A percentile compares a stretch with the other conserved stretches of the same genome.
phyloP scores from a whole-genome alignment of 2,113 vertebrate species.

The Thymallus thymallus region DNA sequence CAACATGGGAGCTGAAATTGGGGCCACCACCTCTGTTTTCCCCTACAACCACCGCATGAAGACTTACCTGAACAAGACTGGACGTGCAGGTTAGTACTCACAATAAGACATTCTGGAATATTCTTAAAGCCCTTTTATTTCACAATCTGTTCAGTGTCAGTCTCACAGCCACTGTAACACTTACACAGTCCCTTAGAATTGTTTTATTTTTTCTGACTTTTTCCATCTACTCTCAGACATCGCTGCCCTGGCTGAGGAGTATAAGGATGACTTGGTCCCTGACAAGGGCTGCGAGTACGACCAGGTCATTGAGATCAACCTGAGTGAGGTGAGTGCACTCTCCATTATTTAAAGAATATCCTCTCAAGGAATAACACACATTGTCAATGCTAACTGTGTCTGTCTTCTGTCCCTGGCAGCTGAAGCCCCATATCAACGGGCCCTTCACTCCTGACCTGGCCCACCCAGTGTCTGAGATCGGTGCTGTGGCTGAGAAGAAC shows the following conservation, averaged over 20 bases:
- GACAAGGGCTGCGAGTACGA: slow-evolving; percentile 92
- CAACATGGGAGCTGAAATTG: slow-evolving; percentile 96
- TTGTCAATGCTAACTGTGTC: not conserved
- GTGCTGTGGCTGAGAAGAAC: slow-evolving; percentile 81
- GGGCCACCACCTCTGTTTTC: slow-evolving; percentile 91
- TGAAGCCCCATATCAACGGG: slow-evolving; percentile 96
- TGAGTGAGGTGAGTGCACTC: slow-evolving; percentile 78
- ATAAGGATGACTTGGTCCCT: slow-evolving; percentile 84
- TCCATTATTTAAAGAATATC: not conserved
- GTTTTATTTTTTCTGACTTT: not conserved
- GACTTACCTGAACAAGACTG: slow-evolving; percentile 88
- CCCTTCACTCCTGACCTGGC: slow-evolving; percentile 96
- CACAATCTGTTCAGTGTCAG: not conserved
- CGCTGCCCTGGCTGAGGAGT: slow-evolving; percentile 81
- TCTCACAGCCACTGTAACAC: not conserved
- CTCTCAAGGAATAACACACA: not conserved
- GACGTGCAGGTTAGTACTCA: slow-evolving; percentile 77
- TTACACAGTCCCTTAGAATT: not conserved
- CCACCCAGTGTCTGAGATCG: slow-evolving; percentile 88
- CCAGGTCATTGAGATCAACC: slow-evolving; percentile 90
- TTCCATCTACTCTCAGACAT: slow-evolving; percentile 76
- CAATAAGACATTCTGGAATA: not conserved
- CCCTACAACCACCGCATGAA: slow-evolving; percentile 92
- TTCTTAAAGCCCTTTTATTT: not conserved
- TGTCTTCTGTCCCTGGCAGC: slow-evolving; percentile 68